Evolutionary conservation across 1,140 invertebrate species (phyloP).

Genomic region (Lepidostoma basale): DNA sequence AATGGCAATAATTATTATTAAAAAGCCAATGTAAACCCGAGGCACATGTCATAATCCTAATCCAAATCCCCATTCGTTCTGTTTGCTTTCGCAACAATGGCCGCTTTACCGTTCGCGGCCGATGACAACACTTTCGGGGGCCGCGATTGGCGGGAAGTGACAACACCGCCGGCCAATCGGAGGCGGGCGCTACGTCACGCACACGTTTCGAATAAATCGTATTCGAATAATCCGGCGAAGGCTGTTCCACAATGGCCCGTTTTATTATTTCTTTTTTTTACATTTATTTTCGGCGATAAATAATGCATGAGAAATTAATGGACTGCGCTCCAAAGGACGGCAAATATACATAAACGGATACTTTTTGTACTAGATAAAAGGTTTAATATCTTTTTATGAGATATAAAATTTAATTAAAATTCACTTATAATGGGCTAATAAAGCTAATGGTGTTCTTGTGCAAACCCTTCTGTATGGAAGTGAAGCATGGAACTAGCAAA

Average conservation of each 20-base stretch:
- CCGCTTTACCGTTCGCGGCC: slow-evolving; percentile 6
- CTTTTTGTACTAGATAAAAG: too few species aligned
- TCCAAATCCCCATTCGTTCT: not conserved
- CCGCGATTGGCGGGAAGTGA: slow-evolving; percentile 34
- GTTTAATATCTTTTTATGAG: too few species aligned
- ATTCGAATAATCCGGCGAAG: not conserved
- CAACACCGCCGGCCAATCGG: slow-evolving; percentile 38
- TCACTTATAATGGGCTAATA: too few species aligned
- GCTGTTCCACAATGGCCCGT: not conserved
- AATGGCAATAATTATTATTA: too few species aligned
- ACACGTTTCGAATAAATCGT: slow-evolving; percentile 10
- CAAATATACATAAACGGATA: too few species aligned
- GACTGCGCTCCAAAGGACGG: too few species aligned
- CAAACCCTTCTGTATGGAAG: too few species aligned
- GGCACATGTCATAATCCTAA: not conserved
- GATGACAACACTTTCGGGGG: slow-evolving; percentile 25
- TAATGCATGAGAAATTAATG: not conserved
- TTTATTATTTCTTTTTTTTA: not conserved
- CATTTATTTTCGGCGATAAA: not conserved
- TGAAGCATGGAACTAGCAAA: too few species aligned
- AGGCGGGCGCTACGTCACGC: not conserved
- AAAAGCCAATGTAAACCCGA: too few species aligned
- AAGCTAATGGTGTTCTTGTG: too few species aligned
- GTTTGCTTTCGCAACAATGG: not conserved
- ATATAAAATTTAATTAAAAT: too few species aligned